Percentiles rank a stretch among this genome's conserved stretches.
Conservation (phyloP, 2,888 invertebrate genomes). For the Pseudococcus jackbeardsleyi region DNA sequence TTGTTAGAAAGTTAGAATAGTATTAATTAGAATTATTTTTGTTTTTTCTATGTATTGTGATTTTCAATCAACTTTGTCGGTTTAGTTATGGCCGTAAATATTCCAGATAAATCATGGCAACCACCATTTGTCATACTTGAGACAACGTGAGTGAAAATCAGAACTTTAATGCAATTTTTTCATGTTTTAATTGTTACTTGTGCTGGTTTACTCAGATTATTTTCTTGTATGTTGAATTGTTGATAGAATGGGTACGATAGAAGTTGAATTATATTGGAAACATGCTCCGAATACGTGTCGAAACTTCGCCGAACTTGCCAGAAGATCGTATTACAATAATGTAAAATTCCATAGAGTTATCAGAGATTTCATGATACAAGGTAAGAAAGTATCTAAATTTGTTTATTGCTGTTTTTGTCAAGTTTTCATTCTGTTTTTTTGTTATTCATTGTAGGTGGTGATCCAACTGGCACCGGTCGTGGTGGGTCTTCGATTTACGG, state of each 20-base stretch:
- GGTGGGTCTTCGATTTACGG: constrained; percentile 98
- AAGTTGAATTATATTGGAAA: constrained; percentile 97
- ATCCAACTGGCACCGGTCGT: constrained; percentile 96
- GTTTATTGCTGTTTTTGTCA: not conserved
- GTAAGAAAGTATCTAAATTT: not conserved
- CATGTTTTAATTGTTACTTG: not conserved
- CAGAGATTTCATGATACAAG: constrained; percentile 93
- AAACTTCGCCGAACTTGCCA: constrained; percentile 94
- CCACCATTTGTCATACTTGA: constrained; percentile 86
- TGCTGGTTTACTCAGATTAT: not conserved
- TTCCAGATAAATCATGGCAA: constrained; percentile 91
- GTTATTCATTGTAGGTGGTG: constrained; percentile 76
- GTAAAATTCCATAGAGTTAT: constrained; percentile 97
- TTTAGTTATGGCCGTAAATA: constrained; percentile 71
- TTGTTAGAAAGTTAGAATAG: too few relatives aligned
- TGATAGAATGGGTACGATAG: constrained; percentile 90
- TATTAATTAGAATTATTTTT: too few relatives aligned
- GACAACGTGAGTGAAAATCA: constrained; percentile 79
- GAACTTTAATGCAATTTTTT: not conserved
- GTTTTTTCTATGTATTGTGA: too few relatives aligned
- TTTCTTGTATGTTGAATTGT: too few relatives aligned
- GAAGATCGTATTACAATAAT: constrained; percentile 95
- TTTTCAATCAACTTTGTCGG: too few relatives aligned
- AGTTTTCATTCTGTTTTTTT: not conserved
- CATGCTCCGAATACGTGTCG: constrained; percentile 97